Evolutionary conservation across 2,113 vertebrate genomes (phyloP).

Genomic region (Dasyprocta punctata): DNA sequence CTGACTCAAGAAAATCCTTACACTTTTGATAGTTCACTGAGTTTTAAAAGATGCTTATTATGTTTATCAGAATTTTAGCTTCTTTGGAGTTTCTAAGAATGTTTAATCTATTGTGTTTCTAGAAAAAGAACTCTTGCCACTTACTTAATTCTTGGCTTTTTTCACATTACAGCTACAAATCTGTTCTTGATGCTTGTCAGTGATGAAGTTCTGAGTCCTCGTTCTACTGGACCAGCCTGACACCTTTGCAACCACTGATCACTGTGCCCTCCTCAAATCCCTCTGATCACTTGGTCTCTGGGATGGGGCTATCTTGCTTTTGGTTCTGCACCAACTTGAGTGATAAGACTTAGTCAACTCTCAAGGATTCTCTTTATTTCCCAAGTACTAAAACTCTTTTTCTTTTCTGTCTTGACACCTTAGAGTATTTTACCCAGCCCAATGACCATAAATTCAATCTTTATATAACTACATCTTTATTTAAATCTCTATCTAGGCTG

Average conservation of each 20-base stretch:
- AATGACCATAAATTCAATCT: neutral
- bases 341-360: neutral
- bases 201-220: neutral
- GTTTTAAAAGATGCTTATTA: neutral
- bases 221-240: too few species aligned
- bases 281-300: neutral
- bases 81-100: neutral
- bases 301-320: neutral
- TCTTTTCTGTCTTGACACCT: neutral
- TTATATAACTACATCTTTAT: neutral
- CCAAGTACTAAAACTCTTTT: neutral
- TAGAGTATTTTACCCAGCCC: neutral
- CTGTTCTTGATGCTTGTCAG: neutral
- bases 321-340: neutral
- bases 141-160: neutral
- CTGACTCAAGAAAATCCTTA: neutral
- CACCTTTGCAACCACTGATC: neutral
- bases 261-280: neutral
- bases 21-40: neutral
- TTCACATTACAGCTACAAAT: neutral
- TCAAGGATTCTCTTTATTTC: neutral
- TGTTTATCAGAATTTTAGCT: neutral
- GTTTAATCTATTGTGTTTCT: neutral
- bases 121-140: neutral
- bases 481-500: neutral